Base-by-base conservation (phyloP, 1,140 invertebrate species). In the Zaprionus tsacasi region DNA sequence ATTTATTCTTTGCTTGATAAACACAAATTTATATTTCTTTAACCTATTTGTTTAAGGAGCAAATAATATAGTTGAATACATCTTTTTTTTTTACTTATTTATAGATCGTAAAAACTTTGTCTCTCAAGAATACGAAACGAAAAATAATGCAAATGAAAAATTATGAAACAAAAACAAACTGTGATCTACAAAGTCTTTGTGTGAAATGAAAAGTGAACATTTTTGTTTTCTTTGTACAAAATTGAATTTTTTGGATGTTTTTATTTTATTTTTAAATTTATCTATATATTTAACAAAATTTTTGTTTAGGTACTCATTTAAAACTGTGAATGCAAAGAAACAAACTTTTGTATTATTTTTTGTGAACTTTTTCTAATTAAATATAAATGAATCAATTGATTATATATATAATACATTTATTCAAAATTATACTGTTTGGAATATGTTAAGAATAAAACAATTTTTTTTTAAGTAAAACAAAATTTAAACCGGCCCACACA, bases 161-260 rank as follows among this genome's bases (percentile, higher is more conserved):
- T 27, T 15, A 57, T 27, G 27, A 55, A 55, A 12, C 38, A 35
- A 79, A 83, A 88, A 83, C 88, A 89, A 91, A 91, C 90, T 91
- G 90, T 91, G 90, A 91, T 91, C 85, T 90, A 61, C 52, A 70
- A 82, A 70, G 79, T 90, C 73, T 82, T 87, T 82, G 69, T 69
- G 70, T 65, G 61, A 79, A 74, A 52, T 74, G 66, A 78, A 78
- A 75, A 80, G 64, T 82, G 57, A 87, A 79, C 70, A 57, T 71
- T 77, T 87, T 70, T 68, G 70, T 83, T 82, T 83, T 72, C 77
- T 74, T 87, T 83, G 78, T 81, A 76, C 90, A 72, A 91, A 91
- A 91, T 91, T 91, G 70, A 27, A 70, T 71, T 70, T 91, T 91
- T 91, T 79, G 90, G 90, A 81, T 91, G 73, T 91, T 91, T 91